Evolutionary conservation across 1,140 invertebrate species (phyloP).

Genomic region (Paralvinella palmiformis): DNA sequence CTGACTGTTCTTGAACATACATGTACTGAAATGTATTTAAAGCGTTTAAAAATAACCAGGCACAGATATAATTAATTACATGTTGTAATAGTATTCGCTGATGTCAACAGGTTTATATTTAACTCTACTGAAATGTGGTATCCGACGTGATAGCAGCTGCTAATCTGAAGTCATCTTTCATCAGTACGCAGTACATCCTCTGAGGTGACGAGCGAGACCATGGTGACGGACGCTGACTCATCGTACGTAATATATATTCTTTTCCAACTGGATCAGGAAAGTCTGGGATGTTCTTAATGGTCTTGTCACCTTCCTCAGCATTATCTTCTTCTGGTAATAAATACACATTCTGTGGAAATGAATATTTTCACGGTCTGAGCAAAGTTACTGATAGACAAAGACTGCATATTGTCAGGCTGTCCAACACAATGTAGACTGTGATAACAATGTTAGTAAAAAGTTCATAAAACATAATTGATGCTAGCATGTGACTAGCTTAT

Average conservation of each 20-base stretch:
- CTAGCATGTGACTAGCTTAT: too few relatives aligned
- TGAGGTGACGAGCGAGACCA: slow-evolving; percentile 61
- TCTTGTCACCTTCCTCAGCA: slow-evolving; percentile 8
- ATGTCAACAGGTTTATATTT: too few relatives aligned
- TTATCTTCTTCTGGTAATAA: slow-evolving; percentile 51
- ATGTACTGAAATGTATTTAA: too few relatives aligned
- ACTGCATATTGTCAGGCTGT: background rate
- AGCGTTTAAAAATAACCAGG: too few relatives aligned
- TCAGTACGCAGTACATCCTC: slow-evolving; percentile 60
- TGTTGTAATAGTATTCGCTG: too few relatives aligned
- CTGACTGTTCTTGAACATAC: too few relatives aligned
- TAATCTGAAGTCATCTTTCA: slow-evolving; percentile 60
- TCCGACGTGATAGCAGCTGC: slow-evolving; percentile 68
- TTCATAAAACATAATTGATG: background rate
- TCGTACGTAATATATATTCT: slow-evolving; percentile 65
- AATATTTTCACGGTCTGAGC: too few relatives aligned
- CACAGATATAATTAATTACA: too few relatives aligned
- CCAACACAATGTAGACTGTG: too few relatives aligned
- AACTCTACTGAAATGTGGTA: slow-evolving; percentile 60
- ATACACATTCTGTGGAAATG: too few relatives aligned
- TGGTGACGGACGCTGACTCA: slow-evolving; percentile 57
- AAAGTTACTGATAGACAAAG: slow-evolving; percentile 28
- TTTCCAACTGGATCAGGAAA: slow-evolving; percentile 38
- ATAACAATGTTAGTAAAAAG: background rate
- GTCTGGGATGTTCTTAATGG: background rate